phyloP scores from a whole-genome alignment of 2,113 vertebrate species.

The Dasypus novemcinctus region DNA sequence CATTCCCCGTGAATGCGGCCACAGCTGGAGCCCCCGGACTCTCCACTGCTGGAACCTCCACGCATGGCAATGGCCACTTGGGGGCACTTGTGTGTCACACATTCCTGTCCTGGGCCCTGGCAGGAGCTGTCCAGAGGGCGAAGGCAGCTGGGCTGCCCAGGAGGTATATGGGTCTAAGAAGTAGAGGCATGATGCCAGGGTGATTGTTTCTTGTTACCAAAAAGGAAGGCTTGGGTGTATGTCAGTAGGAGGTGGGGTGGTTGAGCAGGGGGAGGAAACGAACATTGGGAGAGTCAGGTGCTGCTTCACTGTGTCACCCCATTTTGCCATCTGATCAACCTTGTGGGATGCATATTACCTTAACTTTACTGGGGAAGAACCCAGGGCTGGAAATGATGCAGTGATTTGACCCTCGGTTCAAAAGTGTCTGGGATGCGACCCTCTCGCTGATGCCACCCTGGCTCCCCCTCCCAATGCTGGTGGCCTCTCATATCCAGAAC shows the following conservation, averaged over 20 bases:
- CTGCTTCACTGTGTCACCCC: not conserved
- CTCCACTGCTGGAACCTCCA: not conserved
- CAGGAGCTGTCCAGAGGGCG: not conserved
- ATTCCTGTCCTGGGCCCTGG: not conserved
- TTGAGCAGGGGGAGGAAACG: rapidly evolving
- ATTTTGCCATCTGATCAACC: not conserved
- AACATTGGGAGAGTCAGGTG: rapidly evolving
- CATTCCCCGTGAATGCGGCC: not conserved
- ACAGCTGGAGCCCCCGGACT: not conserved
- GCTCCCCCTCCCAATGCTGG: not conserved
- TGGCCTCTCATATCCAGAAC: not conserved
- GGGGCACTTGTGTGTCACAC: not conserved
- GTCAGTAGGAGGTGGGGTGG: rapidly evolving
- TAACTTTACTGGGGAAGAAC: not conserved
- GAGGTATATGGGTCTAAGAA: not conserved
- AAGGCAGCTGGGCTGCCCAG: not conserved
- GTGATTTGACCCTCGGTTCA: not conserved
- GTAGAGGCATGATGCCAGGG: rapidly evolving
- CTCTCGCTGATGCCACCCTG: rapidly evolving
- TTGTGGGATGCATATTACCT: not conserved
- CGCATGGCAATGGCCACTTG: not conserved
- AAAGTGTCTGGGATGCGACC: not conserved
- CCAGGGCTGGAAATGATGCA: not conserved
- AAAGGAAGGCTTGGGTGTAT: not conserved
- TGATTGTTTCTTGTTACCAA: rapidly evolving